Conservation (phyloP, 2,888 invertebrate genomes). For the Nemotelus pantherinus region DNA sequence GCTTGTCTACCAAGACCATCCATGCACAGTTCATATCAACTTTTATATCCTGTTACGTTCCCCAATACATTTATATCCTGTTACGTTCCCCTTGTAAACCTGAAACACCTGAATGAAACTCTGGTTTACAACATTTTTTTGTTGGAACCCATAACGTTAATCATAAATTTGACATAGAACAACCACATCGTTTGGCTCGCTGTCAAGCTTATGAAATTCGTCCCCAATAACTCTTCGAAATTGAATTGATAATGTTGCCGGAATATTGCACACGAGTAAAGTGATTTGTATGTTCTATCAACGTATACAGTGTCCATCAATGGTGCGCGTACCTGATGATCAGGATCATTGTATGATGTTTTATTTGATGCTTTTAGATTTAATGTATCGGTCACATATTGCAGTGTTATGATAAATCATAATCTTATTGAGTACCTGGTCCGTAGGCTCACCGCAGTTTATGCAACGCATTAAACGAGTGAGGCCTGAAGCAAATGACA, state of each 20-base stretch:
- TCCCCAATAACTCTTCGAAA: constrained; percentile 12
- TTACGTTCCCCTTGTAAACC: too few species aligned
- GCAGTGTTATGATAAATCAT: constrained; percentile 29
- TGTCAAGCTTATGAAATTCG: constrained; percentile 9
- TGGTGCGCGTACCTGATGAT: too few species aligned
- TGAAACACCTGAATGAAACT: too few species aligned
- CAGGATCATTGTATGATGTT: too few species aligned
- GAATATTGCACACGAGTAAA: background rate
- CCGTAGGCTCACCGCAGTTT: background rate
- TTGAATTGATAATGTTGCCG: background rate
- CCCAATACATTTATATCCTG: too few species aligned
- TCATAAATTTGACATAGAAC: background rate
- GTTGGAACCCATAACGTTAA: background rate
- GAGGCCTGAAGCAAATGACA: too few species aligned
- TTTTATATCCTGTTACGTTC: too few species aligned
- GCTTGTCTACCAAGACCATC: too few species aligned
- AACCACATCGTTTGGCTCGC: too few species aligned
- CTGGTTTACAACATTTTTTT: background rate
- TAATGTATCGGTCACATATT: background rate
- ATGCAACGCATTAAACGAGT: too few species aligned
- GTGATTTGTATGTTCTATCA: constrained; percentile 1
- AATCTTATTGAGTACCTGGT: constrained; percentile 45
- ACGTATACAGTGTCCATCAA: background rate
- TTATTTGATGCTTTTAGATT: constrained; percentile 19
- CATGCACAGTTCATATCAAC: too few species aligned